Evolutionary conservation across 2,113 vertebrate genomes (phyloP), one percentile per base, ranked within the genome.

Genomic region (Passerina amoena): DNA sequence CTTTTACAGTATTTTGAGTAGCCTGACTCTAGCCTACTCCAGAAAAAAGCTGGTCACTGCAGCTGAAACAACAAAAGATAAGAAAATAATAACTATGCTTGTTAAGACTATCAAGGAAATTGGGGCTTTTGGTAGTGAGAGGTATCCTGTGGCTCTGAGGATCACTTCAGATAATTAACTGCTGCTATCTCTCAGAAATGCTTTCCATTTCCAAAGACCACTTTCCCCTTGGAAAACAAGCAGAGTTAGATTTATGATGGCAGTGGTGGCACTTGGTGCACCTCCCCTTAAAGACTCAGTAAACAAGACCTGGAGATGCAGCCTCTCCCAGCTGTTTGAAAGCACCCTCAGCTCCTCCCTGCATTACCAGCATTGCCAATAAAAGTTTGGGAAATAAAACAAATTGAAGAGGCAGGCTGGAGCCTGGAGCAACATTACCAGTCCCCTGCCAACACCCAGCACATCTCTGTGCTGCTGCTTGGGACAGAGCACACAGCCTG

Each of bases 151-250:
- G 63, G 76, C 80, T 94, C 73, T 60, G n/a, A 27, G 45, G 40
- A 88, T 86, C 73, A 66, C 63, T 86, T 93, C 84, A 76, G 72
- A 71, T 92, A 90, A 95, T 93, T 91, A 95, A 94, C 42, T 61
- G 56, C 45, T 71, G 64, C 70, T 37, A 5, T 28, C 68, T 92
- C 73, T 78, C 56, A 82, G 54, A 91, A 75, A 69, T 63, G 72
- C 68, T 81, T 72, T 56, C 48, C 30, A 45, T 80, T 80, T 84
- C 66, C 90, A 94, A 92, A 81, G 78, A 75, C 33, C n/a, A 30
- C 63, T 57, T 68, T 70, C 24, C 25, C 42, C 71, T 44, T 25
- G 18, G 64, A 90, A 92, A 95, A 84, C 3, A 24, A 75, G 56
- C 30, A 0, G 1, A 30, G 30, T 48, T 57, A 90, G 53, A 76